Evolutionary conservation across 2,113 vertebrate species (phyloP).

Genomic region (Labeo catla): DNA sequence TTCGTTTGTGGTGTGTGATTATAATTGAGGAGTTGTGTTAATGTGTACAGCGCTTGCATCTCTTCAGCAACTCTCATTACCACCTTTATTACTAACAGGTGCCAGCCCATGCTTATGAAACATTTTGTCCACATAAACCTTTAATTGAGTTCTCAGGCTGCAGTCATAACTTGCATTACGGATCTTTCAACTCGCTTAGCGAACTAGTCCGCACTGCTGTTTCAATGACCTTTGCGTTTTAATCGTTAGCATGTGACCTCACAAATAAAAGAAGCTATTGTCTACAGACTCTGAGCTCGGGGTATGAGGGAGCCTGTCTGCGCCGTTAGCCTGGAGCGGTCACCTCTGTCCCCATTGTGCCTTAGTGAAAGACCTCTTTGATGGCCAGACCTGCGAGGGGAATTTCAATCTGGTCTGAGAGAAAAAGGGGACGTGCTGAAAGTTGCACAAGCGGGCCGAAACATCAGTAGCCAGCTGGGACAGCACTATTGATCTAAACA

Average conservation of each 20-base stretch:
- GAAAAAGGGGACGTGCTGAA: constrained; percentile 35
- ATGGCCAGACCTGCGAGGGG: constrained; percentile 63
- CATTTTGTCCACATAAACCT: not conserved
- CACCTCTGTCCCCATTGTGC: constrained; percentile 77
- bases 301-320: constrained; percentile 55
- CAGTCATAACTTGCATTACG: constrained; percentile 18
- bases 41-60: constrained; percentile 31
- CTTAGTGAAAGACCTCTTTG: constrained; percentile 75
- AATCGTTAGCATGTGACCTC: constrained; percentile 62
- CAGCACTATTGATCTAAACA: constrained; percentile 30
- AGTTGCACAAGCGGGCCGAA: constrained; percentile 20
- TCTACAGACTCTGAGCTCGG: constrained; percentile 61
- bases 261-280: constrained; percentile 71
- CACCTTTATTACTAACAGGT: constrained; percentile 53
- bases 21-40: constrained; percentile 13
- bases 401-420: constrained; percentile 60
- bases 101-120: constrained; percentile 66
- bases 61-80: constrained; percentile 48
- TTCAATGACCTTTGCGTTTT: constrained; percentile 55
- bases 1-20: not conserved
- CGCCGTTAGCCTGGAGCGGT: constrained; percentile 66
- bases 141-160: not conserved
- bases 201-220: constrained; percentile 54
- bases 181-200: constrained; percentile 42
- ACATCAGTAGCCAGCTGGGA: constrained; percentile 24